A percentile compares a stretch with the other conserved stretches of the same genome.
phyloP scores from a whole-genome alignment of 1,140 invertebrate genomes.

The Hirudo medicinalis region DNA sequence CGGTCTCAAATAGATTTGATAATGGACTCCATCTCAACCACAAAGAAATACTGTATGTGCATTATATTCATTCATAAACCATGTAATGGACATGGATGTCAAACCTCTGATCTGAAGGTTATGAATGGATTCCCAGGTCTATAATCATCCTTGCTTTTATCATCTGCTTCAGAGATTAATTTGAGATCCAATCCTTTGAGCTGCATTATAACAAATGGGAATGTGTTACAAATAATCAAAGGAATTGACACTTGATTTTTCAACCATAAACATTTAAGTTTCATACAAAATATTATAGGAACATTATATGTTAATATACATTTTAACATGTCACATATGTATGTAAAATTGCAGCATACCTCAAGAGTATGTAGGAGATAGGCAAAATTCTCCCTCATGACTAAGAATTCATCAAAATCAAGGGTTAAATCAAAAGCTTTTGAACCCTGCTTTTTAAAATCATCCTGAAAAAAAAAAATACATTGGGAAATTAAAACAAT shows the following conservation, averaged over 20 bases:
- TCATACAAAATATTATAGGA: too few species aligned
- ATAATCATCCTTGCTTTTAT: slow-evolving; percentile 77
- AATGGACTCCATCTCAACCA: too few species aligned
- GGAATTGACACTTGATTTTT: too few species aligned
- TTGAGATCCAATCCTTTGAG: slow-evolving; percentile 62
- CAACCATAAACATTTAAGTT: too few species aligned
- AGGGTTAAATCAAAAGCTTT: slow-evolving; percentile 64
- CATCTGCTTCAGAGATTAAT: slow-evolving; percentile 63
- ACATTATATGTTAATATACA: too few species aligned
- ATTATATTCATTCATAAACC: too few species aligned
- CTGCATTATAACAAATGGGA: slow-evolving; percentile 41
- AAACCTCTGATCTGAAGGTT: slow-evolving; percentile 41
- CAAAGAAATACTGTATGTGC: too few species aligned
- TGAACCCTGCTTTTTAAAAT: slow-evolving; percentile 54
- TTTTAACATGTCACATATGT: too few species aligned
- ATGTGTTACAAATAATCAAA: slow-evolving; percentile 14
- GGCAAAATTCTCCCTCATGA: slow-evolving; percentile 59
- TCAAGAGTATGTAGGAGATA: slow-evolving; percentile 76
- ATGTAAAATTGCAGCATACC: slow-evolving; percentile 42
- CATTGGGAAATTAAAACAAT: background rate
- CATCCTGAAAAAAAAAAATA: slow-evolving; percentile 45
- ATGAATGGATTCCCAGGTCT: slow-evolving; percentile 78
- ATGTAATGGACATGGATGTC: background rate
- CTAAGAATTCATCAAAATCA: slow-evolving; percentile 70
- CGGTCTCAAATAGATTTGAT: too few species aligned